Evolutionary conservation across 2,113 vertebrate genomes (phyloP).

Genomic region (Vulpes ferrilata): DNA sequence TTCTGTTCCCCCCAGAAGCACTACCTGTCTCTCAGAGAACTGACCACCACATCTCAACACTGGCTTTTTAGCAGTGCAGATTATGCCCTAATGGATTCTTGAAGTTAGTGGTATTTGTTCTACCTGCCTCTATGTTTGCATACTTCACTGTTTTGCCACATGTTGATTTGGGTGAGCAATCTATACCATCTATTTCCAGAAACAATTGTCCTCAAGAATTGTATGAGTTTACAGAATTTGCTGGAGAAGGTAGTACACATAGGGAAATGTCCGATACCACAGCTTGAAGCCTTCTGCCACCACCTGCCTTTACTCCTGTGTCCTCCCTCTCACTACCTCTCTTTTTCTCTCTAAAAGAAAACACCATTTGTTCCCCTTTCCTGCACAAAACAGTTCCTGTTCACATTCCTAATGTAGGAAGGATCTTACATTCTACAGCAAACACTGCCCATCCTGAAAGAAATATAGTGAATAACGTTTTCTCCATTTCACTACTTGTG

Average conservation of each 20-base stretch:
- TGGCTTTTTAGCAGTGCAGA: not conserved
- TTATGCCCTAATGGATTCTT: not conserved
- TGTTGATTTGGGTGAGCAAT: not conserved
- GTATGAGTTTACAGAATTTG: not conserved
- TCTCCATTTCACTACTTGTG: not conserved
- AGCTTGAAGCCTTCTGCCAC: not conserved
- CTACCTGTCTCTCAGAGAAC: not conserved
- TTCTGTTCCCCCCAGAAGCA: not conserved
- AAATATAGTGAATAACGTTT: not conserved
- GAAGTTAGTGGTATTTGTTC: not conserved
- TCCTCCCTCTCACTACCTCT: not conserved
- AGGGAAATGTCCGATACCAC: not conserved
- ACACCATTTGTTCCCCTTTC: not conserved
- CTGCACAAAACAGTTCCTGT: not conserved
- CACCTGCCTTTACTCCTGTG: not conserved
- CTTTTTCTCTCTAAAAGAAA: not conserved
- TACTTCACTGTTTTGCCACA: not conserved
- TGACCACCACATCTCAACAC: too few species aligned
- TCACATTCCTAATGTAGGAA: not conserved
- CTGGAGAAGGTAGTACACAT: not conserved
- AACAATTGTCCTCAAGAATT: not conserved
- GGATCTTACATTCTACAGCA: not conserved
- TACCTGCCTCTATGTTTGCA: not conserved
- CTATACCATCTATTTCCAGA: not conserved
- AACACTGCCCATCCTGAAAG: not conserved